Base-by-base conservation (phyloP, 2,888 invertebrate genomes). In the Diplazon laetatorius region DNA sequence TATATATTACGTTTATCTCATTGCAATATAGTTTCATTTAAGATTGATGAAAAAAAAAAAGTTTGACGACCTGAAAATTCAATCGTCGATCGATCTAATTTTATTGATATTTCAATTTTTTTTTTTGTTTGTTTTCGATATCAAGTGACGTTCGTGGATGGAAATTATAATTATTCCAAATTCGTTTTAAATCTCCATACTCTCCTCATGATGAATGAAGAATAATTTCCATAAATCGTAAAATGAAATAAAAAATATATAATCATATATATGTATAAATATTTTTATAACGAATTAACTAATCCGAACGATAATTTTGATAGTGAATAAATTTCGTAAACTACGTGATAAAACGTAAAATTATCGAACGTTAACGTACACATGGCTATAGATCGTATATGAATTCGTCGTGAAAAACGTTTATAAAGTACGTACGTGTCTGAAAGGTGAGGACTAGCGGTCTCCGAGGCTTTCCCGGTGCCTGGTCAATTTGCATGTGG, bases 401-500 rank as follows among this genome's bases (percentile, higher is more conserved):
- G 48, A 65, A 65, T 50, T 65, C 46, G 59, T 35, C 20, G 12
- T 18, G 25, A 14, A 39, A 62, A 46, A 59, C 14, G 35, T 20
- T 44, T 25, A 46, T 30, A 14, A 46, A 57, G 16, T 22, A n/a
- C n/a, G 55, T 50, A 35, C 20, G 37, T 20, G 25, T 46, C 48
- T 48, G 22, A 22, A 63, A 59, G 66, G 65, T 65, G 71, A 76
- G 70, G 76, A 63, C 60, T 62, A 63, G 66, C 72, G 62, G 48
- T 72, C 63, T 73, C n/a, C n/a, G n/a, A 14, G 55, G 57, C 60
- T 78, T 75, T 75, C 71, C 60, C 52, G 65, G 65, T 52, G 74
- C 70, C n/a, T 78, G 75, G 71, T 68, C 74, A 75, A 90, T 89
- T 89, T 89, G 89, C 89, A 89, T 88, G 87, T 84, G 85, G 85